Percentiles rank a stretch among this genome's conserved stretches.
Conservation (phyloP, 1,140 invertebrate species). For the Xylocopa sonorina region DNA sequence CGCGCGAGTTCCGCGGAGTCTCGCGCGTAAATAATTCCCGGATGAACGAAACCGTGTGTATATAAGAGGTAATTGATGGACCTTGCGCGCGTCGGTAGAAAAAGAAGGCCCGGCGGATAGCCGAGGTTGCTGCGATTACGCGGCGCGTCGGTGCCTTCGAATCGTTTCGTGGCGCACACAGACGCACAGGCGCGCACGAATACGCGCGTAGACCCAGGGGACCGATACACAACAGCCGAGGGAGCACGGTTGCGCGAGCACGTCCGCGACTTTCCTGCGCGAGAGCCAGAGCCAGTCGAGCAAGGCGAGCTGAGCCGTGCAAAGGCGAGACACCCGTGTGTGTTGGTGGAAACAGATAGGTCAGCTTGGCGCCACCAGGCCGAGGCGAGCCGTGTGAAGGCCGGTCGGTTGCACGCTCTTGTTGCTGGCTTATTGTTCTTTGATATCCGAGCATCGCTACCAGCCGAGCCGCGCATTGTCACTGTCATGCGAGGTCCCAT, state of each 20-base stretch:
- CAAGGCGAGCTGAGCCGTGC: conserved; percentile 48
- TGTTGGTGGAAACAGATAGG: conserved; percentile 71
- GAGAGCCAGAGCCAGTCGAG: conserved; percentile 18
- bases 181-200: too few species aligned
- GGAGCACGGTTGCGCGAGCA: conserved; percentile 45
- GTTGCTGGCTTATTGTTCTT: conserved; percentile 62
- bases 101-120: conserved; percentile 37
- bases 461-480: conserved; percentile 41
- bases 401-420: conserved; percentile 61
- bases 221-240: conserved; percentile 14
- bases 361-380: conserved; percentile 75
- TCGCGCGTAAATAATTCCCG: background rate
- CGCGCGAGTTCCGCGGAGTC: background rate
- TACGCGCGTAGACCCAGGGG: background rate
- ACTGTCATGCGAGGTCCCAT: conserved; percentile 33
- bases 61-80: conserved; percentile 40
- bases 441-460: conserved; percentile 44
- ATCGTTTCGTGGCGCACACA: too few species aligned
- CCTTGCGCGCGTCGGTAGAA: conserved; percentile 14
- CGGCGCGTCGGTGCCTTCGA: conserved; percentile 26
- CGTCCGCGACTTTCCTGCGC: conserved; percentile 52
- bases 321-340: conserved; percentile 38
- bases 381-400: conserved; percentile 69
- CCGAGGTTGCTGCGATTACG: conserved; percentile 49
- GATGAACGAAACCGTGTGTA: conserved; percentile 12